Evolutionary conservation across 2,113 vertebrate species (phyloP).

Genomic region (Protobothrops flavoviridis): DNA sequence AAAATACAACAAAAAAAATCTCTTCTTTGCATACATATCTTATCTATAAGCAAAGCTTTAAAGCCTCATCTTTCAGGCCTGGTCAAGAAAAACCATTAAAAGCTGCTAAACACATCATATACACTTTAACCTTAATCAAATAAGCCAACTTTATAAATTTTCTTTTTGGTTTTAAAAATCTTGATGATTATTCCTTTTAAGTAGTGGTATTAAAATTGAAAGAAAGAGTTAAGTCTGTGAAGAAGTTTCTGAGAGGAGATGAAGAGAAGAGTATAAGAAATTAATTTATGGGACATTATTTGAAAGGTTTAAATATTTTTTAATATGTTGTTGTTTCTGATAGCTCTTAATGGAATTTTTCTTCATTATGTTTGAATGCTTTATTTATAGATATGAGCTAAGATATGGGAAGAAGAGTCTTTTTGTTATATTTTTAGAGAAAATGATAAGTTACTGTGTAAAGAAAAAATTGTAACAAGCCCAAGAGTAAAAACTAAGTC

Average conservation of each 20-base stretch:
- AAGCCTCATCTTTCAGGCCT: background rate
- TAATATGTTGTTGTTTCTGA: background rate
- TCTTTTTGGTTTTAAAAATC: background rate
- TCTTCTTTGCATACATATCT: background rate
- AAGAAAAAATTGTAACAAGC: background rate
- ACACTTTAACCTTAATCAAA: background rate
- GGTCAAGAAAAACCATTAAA: background rate
- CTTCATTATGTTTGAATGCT: too few relatives aligned
- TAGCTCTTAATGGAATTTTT: background rate
- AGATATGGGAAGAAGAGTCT: background rate
- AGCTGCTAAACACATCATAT: background rate
- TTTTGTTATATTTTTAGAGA: background rate
- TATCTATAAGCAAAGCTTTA: background rate
- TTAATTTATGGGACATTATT: too few relatives aligned
- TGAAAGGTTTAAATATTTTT: background rate
- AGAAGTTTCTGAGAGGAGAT: background rate
- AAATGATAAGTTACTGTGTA: background rate
- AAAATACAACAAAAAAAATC: background rate
- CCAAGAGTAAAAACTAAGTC: background rate
- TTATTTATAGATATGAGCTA: too few relatives aligned
- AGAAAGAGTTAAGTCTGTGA: background rate
- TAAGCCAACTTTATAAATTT: background rate
- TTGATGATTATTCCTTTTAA: background rate
- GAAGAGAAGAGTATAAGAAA: too few relatives aligned
- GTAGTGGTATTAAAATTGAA: background rate